phyloP scores from a whole-genome alignment of 2,113 vertebrate species.

The Mugil cephalus region DNA sequence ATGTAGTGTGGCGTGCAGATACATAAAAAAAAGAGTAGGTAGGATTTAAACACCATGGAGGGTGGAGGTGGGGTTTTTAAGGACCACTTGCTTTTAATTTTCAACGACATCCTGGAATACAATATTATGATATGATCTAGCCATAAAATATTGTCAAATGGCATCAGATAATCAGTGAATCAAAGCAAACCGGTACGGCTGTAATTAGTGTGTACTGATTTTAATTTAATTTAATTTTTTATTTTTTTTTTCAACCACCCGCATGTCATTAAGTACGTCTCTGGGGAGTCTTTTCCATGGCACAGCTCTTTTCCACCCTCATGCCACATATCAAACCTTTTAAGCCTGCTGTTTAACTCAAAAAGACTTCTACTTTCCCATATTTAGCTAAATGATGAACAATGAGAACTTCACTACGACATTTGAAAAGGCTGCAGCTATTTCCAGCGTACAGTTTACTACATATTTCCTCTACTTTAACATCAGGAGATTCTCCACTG shows the following conservation, averaged over 20 bases:
- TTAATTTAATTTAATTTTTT: not conserved
- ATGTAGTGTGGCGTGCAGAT: too few species aligned
- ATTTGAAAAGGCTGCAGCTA: constrained; percentile 16
- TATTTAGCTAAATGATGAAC: constrained; percentile 4
- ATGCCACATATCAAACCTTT: not conserved
- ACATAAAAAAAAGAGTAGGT: too few species aligned
- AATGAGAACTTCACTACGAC: too few species aligned
- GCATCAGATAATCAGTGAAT: constrained; percentile 14
- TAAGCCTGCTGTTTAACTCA: constrained; percentile 1
- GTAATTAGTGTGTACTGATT: constrained; percentile 18
- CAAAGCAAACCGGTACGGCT: constrained; percentile 12
- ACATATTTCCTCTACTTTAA: constrained; percentile 18
- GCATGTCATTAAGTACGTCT: constrained; percentile 23
- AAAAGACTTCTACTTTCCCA: constrained; percentile 3
- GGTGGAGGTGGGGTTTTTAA: constrained; percentile 24
- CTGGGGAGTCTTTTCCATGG: constrained; percentile 21
- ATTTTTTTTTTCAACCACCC: constrained; percentile 23
- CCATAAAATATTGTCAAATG: constrained; percentile 38
- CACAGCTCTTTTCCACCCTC: not conserved
- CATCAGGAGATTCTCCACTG: constrained; percentile 6
- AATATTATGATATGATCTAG: constrained; percentile 22
- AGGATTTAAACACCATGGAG: too few species aligned
- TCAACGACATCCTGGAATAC: constrained; percentile 5
- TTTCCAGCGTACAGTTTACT: not conserved
- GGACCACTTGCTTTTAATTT: constrained; percentile 46